Evolutionary conservation across 2,113 vertebrate genomes (phyloP).

Genomic region (Platichthys stellatus): DNA sequence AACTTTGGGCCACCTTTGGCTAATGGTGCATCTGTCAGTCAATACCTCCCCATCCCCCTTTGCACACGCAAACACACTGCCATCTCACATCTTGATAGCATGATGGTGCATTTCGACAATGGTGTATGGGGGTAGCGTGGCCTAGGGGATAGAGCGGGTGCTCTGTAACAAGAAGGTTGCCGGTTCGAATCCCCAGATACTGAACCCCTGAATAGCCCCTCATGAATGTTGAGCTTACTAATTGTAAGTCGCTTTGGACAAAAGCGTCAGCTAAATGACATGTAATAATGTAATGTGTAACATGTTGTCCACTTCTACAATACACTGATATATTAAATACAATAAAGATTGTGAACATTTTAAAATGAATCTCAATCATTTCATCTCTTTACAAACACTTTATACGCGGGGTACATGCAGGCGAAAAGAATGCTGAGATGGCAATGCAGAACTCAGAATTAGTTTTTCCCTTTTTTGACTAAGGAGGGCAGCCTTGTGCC

Average conservation of each 20-base stretch:
- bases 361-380: conserved; percentile 3
- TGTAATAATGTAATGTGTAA: too few relatives aligned
- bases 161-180: too few relatives aligned
- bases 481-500: conserved; percentile 75
- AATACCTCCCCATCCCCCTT: conserved; percentile 17
- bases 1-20: conserved; percentile 79
- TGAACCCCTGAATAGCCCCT: too few relatives aligned
- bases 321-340: background rate
- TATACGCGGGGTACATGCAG: background rate
- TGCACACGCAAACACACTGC: conserved; percentile 17
- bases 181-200: too few relatives aligned
- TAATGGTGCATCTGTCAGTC: conserved; percentile 68
- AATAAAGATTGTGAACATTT: background rate
- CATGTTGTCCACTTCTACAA: background rate
- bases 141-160: too few relatives aligned
- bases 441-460: background rate
- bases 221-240: too few relatives aligned
- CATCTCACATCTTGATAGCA: conserved; percentile 8
- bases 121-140: background rate
- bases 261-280: too few relatives aligned
- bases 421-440: conserved; percentile 16
- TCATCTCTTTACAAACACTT: background rate
- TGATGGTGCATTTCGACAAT: conserved; percentile 12
- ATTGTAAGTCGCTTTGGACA: too few relatives aligned
- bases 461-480: conserved; percentile 26